phyloP scores from a whole-genome alignment of 2,113 vertebrate genomes.

The Megaceryle torquata region DNA sequence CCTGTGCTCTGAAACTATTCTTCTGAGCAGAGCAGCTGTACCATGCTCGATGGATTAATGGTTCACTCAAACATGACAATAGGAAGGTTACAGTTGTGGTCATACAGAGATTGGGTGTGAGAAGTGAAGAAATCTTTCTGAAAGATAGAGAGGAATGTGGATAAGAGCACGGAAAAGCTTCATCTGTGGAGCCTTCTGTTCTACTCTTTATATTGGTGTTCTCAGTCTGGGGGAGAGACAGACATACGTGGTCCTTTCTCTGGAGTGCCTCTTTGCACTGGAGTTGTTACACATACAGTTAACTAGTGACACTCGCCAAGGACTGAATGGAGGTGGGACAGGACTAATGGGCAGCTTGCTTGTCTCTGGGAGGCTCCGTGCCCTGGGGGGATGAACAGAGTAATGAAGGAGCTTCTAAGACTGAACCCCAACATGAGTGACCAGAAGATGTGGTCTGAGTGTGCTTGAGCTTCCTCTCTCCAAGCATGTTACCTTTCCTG shows the following conservation, averaged over 20 bases:
- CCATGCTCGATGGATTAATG: neutral
- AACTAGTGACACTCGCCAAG: neutral
- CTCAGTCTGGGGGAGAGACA: neutral
- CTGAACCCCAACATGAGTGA: rapidly evolving
- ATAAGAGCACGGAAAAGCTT: neutral
- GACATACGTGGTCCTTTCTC: rapidly evolving
- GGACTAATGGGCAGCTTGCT: neutral
- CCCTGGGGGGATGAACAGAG: neutral
- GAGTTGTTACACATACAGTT: neutral
- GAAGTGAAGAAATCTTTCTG: neutral
- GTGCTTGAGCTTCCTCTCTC: neutral
- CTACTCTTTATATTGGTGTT: rapidly evolving
- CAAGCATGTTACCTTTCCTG: rapidly evolving
- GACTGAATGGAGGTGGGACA: neutral
- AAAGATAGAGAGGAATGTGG: neutral
- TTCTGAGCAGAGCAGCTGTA: neutral
- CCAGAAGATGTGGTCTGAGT: rapidly evolving
- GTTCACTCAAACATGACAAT: neutral
- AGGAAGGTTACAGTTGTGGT: neutral
- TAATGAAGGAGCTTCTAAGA: neutral
- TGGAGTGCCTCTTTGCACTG: neutral
- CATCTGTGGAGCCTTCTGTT: neutral
- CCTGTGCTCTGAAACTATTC: neutral
- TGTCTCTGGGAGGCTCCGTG: neutral
- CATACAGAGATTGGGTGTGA: neutral